Base-by-base conservation (phyloP, 2,113 vertebrate species). In the Cyprinodon brontotheroides region DNA sequence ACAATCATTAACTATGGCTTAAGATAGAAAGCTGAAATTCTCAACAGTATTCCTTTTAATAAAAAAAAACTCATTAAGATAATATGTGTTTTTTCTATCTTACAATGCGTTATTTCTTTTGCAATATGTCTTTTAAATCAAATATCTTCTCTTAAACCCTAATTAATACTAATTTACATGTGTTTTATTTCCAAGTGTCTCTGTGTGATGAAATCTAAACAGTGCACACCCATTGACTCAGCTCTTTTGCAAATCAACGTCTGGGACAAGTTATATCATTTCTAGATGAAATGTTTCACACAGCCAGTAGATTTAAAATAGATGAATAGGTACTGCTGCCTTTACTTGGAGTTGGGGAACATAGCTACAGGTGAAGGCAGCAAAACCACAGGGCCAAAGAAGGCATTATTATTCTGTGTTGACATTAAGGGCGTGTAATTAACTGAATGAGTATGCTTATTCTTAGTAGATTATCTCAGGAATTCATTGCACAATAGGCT, bases 1-100 rank as follows among this genome's bases (percentile, higher is more conserved):
- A 75, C 88, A 91, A 89, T 88, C 78, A 90, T 90, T 91, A 88
- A 92, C 89, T 53, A 36, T 57, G 60, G 29, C 53, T 71, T 37
- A 22, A 20, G 22, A n/a, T 20, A 12, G 69, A 11, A 74, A 64
- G 41, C n/a, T 53, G 39, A 17, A 66, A 57, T 14, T 72, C 3
- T 70, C 14, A 67, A 69, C 38, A 6, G 20, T 57, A 9, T 64
- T 68, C 20, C 12, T 39, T 12, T 39, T 47, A 47, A 4, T 15
- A 45, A 14, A 20, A 65, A 1, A 38, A 29, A 29, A 29, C 29
- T 29, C 29, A 29, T 29, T 63, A 38, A 50, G 9, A 17, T 40
- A 5, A 39, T 29, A 29, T 29, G 29, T 29, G 29, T 29, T 29
- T 29, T 29, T 29, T 29, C 29, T 29, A 29, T 29, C 29, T 29